Conservation (phyloP, 2,888 invertebrate species). For the Agrotis ipsilon region DNA sequence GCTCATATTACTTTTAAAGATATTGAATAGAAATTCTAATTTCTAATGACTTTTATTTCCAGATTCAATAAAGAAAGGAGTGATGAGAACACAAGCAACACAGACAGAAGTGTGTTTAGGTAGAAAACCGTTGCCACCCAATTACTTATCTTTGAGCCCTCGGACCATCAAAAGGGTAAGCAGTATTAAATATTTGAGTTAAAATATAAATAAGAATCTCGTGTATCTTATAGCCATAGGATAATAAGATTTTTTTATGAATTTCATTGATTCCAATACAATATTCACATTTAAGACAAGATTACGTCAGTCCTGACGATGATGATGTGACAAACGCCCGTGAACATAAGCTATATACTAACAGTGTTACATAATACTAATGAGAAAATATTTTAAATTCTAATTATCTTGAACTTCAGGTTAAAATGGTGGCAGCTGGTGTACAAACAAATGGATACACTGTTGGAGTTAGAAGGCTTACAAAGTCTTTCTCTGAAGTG, state of each 20-base stretch:
- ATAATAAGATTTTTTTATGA: no score
- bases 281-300: no score
- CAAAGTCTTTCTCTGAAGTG: slow-evolving; percentile 96
- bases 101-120: slow-evolving; percentile 96
- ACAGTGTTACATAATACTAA: no score
- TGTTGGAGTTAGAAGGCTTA: slow-evolving; percentile 92
- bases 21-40: no score
- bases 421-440: slow-evolving; percentile 97
- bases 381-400: not conserved
- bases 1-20: no score
- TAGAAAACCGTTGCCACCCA: slow-evolving; percentile 93
- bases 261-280: no score
- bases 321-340: no score
- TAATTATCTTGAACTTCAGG: slow-evolving; percentile 80
- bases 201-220: no score
- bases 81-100: slow-evolving; percentile 98
- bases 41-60: slow-evolving; percentile 72
- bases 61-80: slow-evolving; percentile 96
- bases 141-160: slow-evolving; percentile 94
- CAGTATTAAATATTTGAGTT: not conserved
- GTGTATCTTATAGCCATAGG: no score
- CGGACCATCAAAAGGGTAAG: slow-evolving; percentile 95
- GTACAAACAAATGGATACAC: slow-evolving; percentile 96
- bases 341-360: no score
- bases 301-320: no score